Evolutionary conservation across 2,888 invertebrate genomes (phyloP).

Genomic region (Cantharis flavilabris): DNA sequence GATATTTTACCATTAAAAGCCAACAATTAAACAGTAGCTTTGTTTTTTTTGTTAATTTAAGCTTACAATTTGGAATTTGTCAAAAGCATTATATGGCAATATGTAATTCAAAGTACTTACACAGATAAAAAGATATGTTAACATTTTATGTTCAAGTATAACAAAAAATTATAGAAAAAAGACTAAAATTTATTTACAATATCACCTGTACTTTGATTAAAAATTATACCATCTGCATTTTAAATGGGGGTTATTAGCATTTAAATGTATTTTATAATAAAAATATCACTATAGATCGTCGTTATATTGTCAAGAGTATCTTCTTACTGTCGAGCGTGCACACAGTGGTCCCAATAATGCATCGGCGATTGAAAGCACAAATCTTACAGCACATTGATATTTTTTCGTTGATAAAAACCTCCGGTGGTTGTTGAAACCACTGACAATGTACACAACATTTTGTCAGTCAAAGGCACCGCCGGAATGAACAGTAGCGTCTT

Average conservation of each 20-base stretch:
- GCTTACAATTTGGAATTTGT: slow-evolving; percentile 46
- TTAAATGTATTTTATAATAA: slow-evolving; percentile 38
- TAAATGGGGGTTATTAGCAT: slow-evolving; percentile 22
- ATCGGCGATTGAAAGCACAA: slow-evolving; percentile 41
- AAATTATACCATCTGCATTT: slow-evolving; percentile 26
- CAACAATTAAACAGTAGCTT: slow-evolving; percentile 41
- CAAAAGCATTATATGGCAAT: slow-evolving; percentile 37
- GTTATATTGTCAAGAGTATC: slow-evolving; percentile 51
- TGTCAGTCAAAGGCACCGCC: slow-evolving; percentile 26
- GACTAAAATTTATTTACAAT: slow-evolving; percentile 28
- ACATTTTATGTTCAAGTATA: slow-evolving; percentile 21
- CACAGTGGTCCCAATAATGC: slow-evolving; percentile 42
- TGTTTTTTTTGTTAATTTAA: slow-evolving; percentile 37
- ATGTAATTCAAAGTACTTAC: slow-evolving; percentile 42
- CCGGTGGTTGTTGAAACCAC: slow-evolving; percentile 32
- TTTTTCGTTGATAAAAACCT: slow-evolving; percentile 44
- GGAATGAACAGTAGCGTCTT: slow-evolving; percentile 10
- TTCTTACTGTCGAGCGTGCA: slow-evolving; percentile 40
- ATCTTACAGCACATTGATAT: slow-evolving; percentile 35
- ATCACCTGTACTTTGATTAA: slow-evolving; percentile 32
- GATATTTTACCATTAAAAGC: slow-evolving; percentile 53
- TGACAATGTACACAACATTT: slow-evolving; percentile 28
- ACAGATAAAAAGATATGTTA: slow-evolving; percentile 52
- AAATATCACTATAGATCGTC: slow-evolving; percentile 54
- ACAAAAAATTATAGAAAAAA: slow-evolving; percentile 20